Conservation (phyloP, 2,113 vertebrate genomes). For the Narcine bancroftii region DNA sequence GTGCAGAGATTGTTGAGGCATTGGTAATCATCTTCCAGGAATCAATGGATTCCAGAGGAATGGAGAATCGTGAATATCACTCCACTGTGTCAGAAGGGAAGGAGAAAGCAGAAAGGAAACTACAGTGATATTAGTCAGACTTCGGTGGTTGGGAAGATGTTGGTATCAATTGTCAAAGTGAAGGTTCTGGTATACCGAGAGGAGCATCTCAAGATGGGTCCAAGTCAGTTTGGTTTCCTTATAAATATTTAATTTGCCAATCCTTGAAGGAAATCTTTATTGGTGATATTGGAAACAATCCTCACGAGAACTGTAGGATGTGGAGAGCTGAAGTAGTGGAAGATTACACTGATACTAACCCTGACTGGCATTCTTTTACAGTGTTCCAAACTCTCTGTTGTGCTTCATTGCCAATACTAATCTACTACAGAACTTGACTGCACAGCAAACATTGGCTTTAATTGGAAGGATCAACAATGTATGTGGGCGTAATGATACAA, state of each 20-base stretch:
- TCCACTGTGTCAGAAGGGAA: no score
- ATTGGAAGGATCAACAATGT: neutral
- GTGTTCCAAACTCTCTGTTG: conserved; percentile 38
- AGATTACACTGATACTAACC: neutral
- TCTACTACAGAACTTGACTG: neutral
- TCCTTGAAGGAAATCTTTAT: neutral
- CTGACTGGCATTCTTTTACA: neutral
- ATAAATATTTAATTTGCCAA: neutral
- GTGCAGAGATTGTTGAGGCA: no score
- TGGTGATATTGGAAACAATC: neutral
- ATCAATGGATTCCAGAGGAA: no score
- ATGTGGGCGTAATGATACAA: neutral
- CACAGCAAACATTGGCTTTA: neutral
- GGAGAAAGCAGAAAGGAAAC: no score
- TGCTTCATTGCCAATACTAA: conserved; percentile 32
- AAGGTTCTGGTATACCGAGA: no score
- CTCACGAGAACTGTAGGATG: neutral
- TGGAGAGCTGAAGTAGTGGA: neutral
- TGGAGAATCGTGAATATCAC: no score
- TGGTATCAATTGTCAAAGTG: no score
- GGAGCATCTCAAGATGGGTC: no score
- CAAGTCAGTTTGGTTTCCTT: no score
- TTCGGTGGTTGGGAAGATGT: no score
- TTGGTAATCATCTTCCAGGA: no score
- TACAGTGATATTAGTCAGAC: no score